These are phyloP conservation scores for Gymnobelideus leadbeateri DNA, from an alignment of 2,113 vertebrate species.

Conservation along the genomic window DNA sequence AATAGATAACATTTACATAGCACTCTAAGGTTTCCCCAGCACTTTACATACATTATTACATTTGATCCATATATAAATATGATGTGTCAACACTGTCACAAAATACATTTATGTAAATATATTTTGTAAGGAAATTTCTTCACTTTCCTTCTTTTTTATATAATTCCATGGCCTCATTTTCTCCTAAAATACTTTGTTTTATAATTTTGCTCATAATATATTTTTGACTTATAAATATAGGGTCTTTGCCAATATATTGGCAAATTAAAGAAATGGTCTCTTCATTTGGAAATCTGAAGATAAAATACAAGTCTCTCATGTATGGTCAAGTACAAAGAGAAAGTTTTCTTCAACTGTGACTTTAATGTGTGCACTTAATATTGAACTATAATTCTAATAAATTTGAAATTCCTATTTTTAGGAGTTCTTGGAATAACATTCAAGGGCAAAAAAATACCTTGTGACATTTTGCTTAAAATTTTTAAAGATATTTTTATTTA, in stretches of 20 bases:
- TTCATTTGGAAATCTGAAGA: not conserved
- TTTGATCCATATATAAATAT: not conserved
- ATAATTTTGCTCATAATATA: not conserved
- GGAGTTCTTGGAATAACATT: not conserved
- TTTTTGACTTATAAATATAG: not conserved
- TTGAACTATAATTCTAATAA: not conserved
- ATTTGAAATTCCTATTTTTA: not conserved
- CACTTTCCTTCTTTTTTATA: not conserved
- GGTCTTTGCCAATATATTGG: not conserved
- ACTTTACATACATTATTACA: not conserved
- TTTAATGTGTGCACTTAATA: not conserved
- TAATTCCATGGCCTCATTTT: not conserved
- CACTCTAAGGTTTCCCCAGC: not conserved
- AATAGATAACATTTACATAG: not conserved
- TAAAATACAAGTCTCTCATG: not conserved
- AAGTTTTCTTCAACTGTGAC: constrained; percentile 24
- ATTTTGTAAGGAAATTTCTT: not conserved
- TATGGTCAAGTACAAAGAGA: not conserved
- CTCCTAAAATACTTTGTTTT: not conserved
- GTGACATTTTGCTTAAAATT: not conserved
- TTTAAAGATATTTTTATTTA: not conserved
- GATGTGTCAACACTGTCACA: not conserved
- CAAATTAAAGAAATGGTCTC: not conserved
- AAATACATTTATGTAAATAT: not conserved
- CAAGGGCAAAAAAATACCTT: not conserved